Conservation (phyloP, 2,797 vertebrate species). For the Lithobates pipiens region DNA sequence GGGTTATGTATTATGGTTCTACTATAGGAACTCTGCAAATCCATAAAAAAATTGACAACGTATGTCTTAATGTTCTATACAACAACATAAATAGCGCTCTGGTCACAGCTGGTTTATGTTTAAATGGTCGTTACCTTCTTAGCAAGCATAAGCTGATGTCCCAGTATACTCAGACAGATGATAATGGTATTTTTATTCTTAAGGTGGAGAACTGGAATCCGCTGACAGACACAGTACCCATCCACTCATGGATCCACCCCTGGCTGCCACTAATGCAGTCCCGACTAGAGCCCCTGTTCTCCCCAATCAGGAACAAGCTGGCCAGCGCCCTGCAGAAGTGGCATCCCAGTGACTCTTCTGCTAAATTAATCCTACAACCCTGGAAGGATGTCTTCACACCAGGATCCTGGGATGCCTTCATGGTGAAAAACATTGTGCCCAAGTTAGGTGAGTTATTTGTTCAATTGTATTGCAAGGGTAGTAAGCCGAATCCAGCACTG, state of each 20-base stretch:
- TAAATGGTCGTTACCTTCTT: no score
- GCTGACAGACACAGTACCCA: conserved; percentile 94
- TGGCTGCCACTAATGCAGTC: conserved; percentile 94
- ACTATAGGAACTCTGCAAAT: no score
- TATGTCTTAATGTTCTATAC: no score
- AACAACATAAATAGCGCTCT: no score
- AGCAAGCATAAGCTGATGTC: no score
- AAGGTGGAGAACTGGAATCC: conserved; percentile 98
- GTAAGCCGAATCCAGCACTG: no score
- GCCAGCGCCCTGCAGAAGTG: conserved; percentile 93
- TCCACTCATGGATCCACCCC: conserved; percentile 97
- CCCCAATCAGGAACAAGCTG: conserved; percentile 94
- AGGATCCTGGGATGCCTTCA: conserved; percentile 97
- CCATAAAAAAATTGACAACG: no score
- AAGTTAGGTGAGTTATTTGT: conserved; percentile 85
- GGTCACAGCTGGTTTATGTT: no score
- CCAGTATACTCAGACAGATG: no score
- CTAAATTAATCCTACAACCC: conserved; percentile 95
- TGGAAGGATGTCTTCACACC: conserved; percentile 97
- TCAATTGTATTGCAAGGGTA: neutral
- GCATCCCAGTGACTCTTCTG: conserved; percentile 95
- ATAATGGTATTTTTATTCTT: neutral
- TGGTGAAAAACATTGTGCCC: conserved; percentile 97
- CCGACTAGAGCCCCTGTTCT: conserved; percentile 91
- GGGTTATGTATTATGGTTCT: no score